Evolutionary conservation across 2,888 invertebrate genomes (phyloP).

Genomic region (Eudemis profundana): DNA sequence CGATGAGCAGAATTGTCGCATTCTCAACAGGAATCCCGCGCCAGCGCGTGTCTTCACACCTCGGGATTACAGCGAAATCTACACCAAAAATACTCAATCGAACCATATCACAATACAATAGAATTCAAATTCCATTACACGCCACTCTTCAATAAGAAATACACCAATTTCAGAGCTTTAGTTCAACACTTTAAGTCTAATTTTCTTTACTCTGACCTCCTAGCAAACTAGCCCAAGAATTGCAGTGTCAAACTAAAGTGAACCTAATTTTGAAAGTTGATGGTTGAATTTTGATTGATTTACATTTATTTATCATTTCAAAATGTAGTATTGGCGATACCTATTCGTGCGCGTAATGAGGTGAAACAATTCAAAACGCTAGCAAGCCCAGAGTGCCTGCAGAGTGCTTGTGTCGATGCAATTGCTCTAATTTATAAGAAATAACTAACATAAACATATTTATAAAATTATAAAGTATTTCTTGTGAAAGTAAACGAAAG

Average conservation of each 20-base stretch:
- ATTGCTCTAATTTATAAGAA: constrained; percentile 46
- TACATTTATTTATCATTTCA: constrained; percentile 25
- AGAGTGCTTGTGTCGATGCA: constrained; percentile 57
- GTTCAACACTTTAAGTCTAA: constrained; percentile 73
- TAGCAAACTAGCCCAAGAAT: constrained; percentile 1
- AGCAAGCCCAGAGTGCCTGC: constrained; percentile 60
- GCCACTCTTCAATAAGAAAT: constrained; percentile 58
- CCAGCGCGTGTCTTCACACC: constrained; percentile 73
- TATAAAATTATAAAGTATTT: constrained; percentile 9
- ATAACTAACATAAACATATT: constrained; percentile 1
- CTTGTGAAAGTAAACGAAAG: neutral
- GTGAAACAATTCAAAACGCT: constrained; percentile 77
- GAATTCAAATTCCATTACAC: constrained; percentile 48
- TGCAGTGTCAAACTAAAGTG: constrained; percentile 44
- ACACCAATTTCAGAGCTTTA: constrained; percentile 74
- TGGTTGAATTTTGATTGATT: constrained; percentile 48
- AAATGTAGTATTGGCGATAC: constrained; percentile 55
- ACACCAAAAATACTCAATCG: constrained; percentile 45
- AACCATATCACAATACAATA: constrained; percentile 47
- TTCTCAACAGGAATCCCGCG: constrained; percentile 60
- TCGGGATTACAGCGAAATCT: constrained; percentile 52
- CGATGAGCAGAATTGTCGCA: constrained; percentile 78
- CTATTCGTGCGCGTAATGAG: constrained; percentile 77
- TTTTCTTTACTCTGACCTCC: constrained; percentile 65
- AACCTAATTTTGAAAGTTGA: constrained; percentile 44